These are phyloP conservation scores for Macrochelys suwanniensis DNA, from an alignment of 2,797 vertebrate species.

Conservation along the genomic window DNA sequence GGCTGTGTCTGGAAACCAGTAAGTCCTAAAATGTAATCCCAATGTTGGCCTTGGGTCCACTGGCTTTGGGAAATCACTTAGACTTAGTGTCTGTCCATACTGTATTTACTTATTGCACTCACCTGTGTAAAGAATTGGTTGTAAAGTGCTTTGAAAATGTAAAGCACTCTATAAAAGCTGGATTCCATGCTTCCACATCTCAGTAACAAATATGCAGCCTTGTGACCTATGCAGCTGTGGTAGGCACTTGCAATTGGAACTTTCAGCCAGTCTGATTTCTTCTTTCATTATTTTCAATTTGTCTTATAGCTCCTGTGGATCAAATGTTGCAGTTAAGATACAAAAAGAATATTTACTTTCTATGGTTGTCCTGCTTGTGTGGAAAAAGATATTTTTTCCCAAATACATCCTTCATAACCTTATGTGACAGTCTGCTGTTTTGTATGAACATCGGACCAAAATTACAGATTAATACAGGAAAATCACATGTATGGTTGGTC, in stretches of 20 bases:
- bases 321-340: background rate
- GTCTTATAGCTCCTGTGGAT: background rate
- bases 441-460: background rate
- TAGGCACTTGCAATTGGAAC: background rate
- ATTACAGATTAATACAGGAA: background rate
- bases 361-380: background rate
- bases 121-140: background rate
- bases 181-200: constrained; percentile 28
- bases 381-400: background rate
- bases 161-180: background rate
- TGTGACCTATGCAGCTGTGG: background rate
- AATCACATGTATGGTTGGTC: background rate
- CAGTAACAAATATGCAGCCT: background rate
- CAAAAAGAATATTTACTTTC: background rate
- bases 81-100: background rate
- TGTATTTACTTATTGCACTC: background rate
- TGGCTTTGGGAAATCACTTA: constrained; percentile 24
- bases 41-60: background rate
- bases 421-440: background rate
- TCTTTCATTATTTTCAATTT: background rate
- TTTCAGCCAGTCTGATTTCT: accelerated
- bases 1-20: constrained; percentile 43
- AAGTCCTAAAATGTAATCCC: constrained; percentile 30
- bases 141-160: background rate
- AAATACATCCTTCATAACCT: background rate